A percentile compares a stretch with the other conserved stretches of the same genome.
phyloP scores from a whole-genome alignment of 1,140 invertebrate genomes.

The Dinoponera quadriceps region DNA sequence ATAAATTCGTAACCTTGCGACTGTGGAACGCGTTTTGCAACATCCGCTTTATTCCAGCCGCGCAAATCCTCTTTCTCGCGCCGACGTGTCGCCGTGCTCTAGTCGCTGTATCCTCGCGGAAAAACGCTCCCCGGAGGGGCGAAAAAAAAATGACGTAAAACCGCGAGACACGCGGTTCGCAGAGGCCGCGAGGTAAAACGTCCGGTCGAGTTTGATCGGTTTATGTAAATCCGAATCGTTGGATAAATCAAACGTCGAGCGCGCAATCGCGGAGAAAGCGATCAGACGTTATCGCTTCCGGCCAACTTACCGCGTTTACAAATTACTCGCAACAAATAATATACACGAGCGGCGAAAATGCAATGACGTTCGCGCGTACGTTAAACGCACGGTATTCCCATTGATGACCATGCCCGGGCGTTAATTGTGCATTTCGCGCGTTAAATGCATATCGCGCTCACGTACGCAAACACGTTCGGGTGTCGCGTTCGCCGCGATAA shows the following conservation, averaged over 20 bases:
- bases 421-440: slow-evolving; percentile 70
- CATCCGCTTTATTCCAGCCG: not conserved
- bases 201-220: no score
- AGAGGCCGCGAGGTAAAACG: no score
- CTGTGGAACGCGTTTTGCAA: not conserved
- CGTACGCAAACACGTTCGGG: slow-evolving; percentile 66
- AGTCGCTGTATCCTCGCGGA: no score
- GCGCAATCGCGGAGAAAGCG: not conserved
- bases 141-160: not conserved
- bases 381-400: slow-evolving; percentile 18
- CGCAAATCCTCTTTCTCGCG: not conserved
- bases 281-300: slow-evolving; percentile 15
- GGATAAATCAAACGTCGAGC: not conserved
- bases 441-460: slow-evolving; percentile 62
- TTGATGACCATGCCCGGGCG: slow-evolving; percentile 36
- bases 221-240: no score
- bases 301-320: slow-evolving; percentile 4
- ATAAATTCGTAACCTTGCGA: slow-evolving; percentile 44
- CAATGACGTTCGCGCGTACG: not conserved
- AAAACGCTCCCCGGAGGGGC: no score
- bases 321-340: not conserved
- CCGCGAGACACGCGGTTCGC: not conserved
- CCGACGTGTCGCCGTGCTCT: no score
- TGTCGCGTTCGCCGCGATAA: slow-evolving; percentile 73
- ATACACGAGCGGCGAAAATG: not conserved